Conservation (phyloP, 2,797 vertebrate species). For the Sebastes baramenuke region DNA sequence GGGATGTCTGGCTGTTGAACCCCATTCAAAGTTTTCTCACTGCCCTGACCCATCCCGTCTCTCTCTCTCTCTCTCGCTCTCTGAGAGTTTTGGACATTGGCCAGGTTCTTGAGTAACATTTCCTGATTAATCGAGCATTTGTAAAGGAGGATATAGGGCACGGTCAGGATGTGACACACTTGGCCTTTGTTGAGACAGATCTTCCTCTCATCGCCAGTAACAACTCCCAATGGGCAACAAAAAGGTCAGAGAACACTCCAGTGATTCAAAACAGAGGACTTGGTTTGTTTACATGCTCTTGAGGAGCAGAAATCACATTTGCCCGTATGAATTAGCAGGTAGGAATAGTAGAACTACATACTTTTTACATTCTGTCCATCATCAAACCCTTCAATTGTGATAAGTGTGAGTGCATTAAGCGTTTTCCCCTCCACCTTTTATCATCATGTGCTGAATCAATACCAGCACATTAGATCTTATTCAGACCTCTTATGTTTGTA, state of each 20-base stretch:
- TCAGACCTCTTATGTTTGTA: background rate
- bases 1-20: slow-evolving; percentile 36
- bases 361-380: background rate
- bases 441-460: background rate
- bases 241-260: slow-evolving; percentile 45
- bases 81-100: slow-evolving; percentile 24
- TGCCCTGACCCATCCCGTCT: slow-evolving; percentile 2
- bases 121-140: slow-evolving; percentile 44
- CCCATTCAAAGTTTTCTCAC: background rate
- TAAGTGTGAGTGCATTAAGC: background rate
- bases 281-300: slow-evolving; percentile 56
- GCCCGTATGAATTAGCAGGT: background rate
- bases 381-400: background rate
- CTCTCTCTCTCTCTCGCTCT: background rate
- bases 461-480: background rate
- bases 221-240: slow-evolving; percentile 29
- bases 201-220: slow-evolving; percentile 59
- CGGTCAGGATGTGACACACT: slow-evolving; percentile 68
- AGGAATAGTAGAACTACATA: background rate
- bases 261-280: slow-evolving; percentile 28
- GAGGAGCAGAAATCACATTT: slow-evolving; percentile 39
- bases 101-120: slow-evolving; percentile 34
- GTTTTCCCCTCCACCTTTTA: background rate
- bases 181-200: slow-evolving; percentile 63
- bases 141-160: slow-evolving; percentile 49